Evolutionary conservation across 2,888 invertebrate species (phyloP).

Genomic region (Rhingia campestris): DNA sequence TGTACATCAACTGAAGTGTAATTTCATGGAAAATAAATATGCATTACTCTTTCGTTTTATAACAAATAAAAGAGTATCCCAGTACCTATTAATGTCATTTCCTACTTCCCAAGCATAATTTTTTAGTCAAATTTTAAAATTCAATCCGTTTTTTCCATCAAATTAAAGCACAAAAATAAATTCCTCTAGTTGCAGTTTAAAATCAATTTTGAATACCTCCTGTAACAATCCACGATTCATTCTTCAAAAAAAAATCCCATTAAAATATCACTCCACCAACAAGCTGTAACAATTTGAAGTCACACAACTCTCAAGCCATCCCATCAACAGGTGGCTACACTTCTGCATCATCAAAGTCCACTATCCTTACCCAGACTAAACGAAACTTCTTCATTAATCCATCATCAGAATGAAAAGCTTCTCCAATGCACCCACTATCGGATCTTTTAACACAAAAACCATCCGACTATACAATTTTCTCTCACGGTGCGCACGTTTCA

Average conservation of each 20-base stretch:
- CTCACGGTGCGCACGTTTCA: constrained; percentile 46
- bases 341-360: constrained; percentile 36
- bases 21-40: too few relatives aligned
- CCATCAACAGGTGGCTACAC: constrained; percentile 40
- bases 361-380: background rate
- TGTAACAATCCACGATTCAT: too few relatives aligned
- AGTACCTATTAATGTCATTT: too few relatives aligned
- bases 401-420: constrained; percentile 22
- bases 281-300: background rate
- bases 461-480: constrained; percentile 24
- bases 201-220: too few relatives aligned
- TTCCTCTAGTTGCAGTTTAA: too few relatives aligned
- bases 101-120: too few relatives aligned
- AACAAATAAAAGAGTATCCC: too few relatives aligned
- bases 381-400: constrained; percentile 40
- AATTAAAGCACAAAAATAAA: too few relatives aligned
- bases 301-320: constrained; percentile 22
- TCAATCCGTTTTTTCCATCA: too few relatives aligned
- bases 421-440: background rate
- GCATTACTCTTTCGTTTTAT: too few relatives aligned
- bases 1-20: too few relatives aligned
- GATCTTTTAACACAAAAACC: constrained; percentile 48
- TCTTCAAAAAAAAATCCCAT: background rate
- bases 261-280: constrained; percentile 16
- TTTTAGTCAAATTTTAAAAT: too few relatives aligned